Conservation (phyloP, 2,113 vertebrate genomes). For the Astatotilapia flaviijosephi region DNA sequence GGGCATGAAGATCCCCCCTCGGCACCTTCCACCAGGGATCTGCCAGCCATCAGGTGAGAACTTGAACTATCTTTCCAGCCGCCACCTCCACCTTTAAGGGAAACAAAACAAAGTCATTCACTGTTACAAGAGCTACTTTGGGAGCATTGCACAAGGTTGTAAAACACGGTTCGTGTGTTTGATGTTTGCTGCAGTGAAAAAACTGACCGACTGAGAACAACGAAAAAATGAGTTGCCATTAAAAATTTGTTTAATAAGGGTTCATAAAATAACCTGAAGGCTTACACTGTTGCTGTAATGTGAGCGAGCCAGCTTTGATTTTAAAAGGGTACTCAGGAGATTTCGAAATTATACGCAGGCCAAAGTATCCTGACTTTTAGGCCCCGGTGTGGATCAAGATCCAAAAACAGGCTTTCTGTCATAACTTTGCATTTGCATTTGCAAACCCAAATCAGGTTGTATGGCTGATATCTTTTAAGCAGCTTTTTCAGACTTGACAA, state of each 20-base stretch:
- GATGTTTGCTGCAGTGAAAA: background rate
- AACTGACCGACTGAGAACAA: background rate
- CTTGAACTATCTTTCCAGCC: conserved; percentile 75
- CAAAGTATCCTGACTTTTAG: background rate
- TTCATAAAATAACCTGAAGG: background rate
- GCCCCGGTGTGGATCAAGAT: background rate
- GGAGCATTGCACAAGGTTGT: background rate
- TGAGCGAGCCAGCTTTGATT: background rate
- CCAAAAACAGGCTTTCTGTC: background rate
- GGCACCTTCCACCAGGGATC: conserved; percentile 77
- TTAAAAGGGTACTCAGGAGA: background rate
- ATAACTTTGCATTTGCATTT: background rate
- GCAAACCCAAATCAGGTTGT: background rate
- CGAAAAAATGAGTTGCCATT: background rate
- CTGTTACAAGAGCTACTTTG: background rate
- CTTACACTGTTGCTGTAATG: background rate
- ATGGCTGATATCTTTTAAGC: background rate
- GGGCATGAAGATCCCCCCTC: conserved; percentile 80
- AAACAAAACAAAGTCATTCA: background rate
- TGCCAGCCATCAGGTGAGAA: conserved; percentile 67
- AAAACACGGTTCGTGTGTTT: background rate
- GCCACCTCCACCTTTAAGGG: conserved; percentile 77
- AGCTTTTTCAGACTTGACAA: background rate
- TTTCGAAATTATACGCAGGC: background rate
- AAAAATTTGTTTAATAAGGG: background rate